Conservation (phyloP, 2,888 invertebrate genomes). For the Gisinianus flammeolus region DNA sequence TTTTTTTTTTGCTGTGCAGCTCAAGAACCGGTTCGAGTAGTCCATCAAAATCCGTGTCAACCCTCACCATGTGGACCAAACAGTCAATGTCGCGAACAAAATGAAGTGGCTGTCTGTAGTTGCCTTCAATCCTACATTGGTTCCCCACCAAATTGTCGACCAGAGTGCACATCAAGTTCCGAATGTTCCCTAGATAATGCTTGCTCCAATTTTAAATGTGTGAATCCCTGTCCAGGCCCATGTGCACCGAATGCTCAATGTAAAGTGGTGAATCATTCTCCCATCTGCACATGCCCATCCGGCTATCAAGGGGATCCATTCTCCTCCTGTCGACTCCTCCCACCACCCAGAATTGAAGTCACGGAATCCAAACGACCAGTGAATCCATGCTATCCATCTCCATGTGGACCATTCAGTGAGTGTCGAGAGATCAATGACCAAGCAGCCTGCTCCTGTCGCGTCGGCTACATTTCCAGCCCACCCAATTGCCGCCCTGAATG, state of each 20-base stretch:
- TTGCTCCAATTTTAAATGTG: slow-evolving; percentile 60
- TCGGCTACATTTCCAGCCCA: slow-evolving; percentile 60
- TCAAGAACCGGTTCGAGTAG: slow-evolving; percentile 56
- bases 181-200: slow-evolving; percentile 60
- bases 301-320: slow-evolving; percentile 63
- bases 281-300: slow-evolving; percentile 75
- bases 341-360: slow-evolving; percentile 51
- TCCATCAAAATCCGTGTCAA: slow-evolving; percentile 57
- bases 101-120: slow-evolving; percentile 72
- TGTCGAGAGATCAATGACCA: slow-evolving; percentile 60
- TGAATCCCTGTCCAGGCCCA: slow-evolving; percentile 67
- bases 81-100: slow-evolving; percentile 66
- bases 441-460: slow-evolving; percentile 60
- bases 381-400: slow-evolving; percentile 61
- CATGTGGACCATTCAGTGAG: slow-evolving; percentile 66
- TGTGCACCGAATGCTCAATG: slow-evolving; percentile 70
- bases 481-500: slow-evolving; percentile 73
- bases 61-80: slow-evolving; percentile 74
- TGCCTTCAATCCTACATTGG: slow-evolving; percentile 68
- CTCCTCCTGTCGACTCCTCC: slow-evolving; percentile 54
- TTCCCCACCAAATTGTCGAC: slow-evolving; percentile 66
- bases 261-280: slow-evolving; percentile 75
- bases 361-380: slow-evolving; percentile 58
- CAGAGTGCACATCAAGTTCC: slow-evolving; percentile 60
- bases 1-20: slow-evolving; percentile 57